Conservation (phyloP, 2,888 invertebrate species). For the Alsophila aescularia region DNA sequence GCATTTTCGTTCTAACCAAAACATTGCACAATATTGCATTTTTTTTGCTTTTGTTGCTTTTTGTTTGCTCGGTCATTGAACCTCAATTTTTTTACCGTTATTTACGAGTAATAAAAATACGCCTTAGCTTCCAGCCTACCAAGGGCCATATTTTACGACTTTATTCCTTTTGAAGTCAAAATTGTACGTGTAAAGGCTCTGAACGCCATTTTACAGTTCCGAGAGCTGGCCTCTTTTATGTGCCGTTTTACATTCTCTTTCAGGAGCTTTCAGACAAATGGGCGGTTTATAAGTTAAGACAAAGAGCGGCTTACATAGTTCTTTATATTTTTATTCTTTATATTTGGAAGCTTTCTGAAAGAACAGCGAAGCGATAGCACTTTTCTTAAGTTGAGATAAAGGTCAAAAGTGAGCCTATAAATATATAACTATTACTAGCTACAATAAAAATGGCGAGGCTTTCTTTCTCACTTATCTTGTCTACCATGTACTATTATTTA, state of each 20-base stretch:
- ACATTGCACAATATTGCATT: no score
- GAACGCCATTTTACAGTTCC: background rate
- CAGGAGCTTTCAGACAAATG: slow-evolving; percentile 2
- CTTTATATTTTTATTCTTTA: background rate
- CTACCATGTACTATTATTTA: no score
- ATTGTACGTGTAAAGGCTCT: slow-evolving; percentile 2
- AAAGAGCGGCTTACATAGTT: background rate
- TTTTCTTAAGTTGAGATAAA: no score
- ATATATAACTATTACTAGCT: no score
- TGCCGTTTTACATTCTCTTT: slow-evolving; percentile 1
- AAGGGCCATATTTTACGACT: slow-evolving; percentile 8
- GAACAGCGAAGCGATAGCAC: background rate
- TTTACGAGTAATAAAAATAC: background rate
- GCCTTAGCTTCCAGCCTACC: background rate
- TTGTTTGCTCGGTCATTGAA: no score
- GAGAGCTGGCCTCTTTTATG: background rate
- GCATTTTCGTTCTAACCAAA: no score
- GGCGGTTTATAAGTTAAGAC: background rate
- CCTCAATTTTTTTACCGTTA: no score
- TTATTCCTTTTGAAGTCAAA: slow-evolving; percentile 11
- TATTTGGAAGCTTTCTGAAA: background rate
- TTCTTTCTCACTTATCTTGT: no score
- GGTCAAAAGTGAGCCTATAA: no score
- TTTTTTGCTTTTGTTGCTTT: no score
- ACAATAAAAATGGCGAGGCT: no score